A percentile compares a stretch with the other conserved stretches of the same genome.
phyloP scores from a whole-genome alignment of 2,888 invertebrate genomes.

The Neria commutata region DNA sequence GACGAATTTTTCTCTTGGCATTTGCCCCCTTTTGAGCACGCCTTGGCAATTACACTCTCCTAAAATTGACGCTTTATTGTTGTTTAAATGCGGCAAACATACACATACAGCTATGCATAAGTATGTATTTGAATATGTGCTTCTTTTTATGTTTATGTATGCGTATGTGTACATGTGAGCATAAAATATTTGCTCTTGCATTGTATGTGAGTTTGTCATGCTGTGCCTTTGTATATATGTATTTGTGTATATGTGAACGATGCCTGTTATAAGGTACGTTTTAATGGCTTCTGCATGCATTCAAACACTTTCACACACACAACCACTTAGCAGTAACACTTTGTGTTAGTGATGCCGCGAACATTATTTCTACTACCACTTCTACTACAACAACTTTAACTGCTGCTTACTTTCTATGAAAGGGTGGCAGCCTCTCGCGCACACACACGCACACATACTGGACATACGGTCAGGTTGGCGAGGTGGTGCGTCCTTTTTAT shows the following conservation, averaged over 20 bases:
- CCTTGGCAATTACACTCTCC: not conserved
- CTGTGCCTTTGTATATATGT: too few species aligned
- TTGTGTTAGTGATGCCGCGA: not conserved
- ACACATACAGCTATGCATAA: not conserved
- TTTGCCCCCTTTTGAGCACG: not conserved
- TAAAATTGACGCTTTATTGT: not conserved
- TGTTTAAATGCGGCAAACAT: not conserved
- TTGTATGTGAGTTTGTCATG: too few species aligned
- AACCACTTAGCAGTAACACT: too few species aligned
- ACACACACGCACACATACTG: not conserved
- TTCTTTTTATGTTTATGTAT: not conserved
- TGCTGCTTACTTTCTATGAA: conserved; percentile 1
- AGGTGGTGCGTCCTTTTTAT: conserved; percentile 5
- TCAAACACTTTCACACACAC: not conserved
- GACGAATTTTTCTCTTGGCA: not conserved
- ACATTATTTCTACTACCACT: not conserved
- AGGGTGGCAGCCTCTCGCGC: not conserved
- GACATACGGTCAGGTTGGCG: not conserved
- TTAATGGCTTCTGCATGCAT: conserved; percentile 5
- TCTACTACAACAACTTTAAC: not conserved
- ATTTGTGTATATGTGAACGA: not conserved
- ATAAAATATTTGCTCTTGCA: too few species aligned
- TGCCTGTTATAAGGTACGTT: too few species aligned
- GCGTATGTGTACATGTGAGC: too few species aligned
- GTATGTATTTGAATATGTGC: not conserved